Conservation (phyloP, 2,888 invertebrate species). For the Athalia cordata region DNA sequence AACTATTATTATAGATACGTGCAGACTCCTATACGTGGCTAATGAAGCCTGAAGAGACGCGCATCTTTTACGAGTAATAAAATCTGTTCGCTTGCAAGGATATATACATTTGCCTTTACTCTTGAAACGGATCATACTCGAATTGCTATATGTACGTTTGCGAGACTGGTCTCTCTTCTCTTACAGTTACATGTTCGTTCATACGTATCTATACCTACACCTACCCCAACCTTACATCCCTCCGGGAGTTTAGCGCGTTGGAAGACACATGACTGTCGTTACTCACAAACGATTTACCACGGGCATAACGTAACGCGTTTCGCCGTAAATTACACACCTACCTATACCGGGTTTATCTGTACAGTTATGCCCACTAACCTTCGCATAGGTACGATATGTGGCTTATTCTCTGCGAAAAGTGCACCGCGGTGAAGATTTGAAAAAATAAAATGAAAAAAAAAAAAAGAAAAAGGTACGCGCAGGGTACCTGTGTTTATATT, state of each 20-base stretch:
- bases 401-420: too few relatives aligned
- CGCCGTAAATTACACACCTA: not conserved
- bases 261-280: slow-evolving; percentile 34
- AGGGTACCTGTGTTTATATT: too few relatives aligned
- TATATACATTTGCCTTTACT: not conserved
- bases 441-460: too few relatives aligned
- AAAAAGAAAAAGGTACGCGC: too few relatives aligned
- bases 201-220: not conserved
- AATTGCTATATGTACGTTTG: too few relatives aligned
- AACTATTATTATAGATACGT: too few relatives aligned
- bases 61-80: slow-evolving; percentile 33
- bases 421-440: too few relatives aligned
- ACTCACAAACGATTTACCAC: slow-evolving; percentile 39
- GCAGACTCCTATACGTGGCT: not conserved
- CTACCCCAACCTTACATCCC: not conserved
- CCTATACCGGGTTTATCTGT: not conserved
- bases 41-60: slow-evolving; percentile 8
- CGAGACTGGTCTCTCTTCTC: not conserved
- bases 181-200: not conserved
- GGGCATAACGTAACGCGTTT: not conserved
- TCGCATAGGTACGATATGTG: too few relatives aligned
- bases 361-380: not conserved
- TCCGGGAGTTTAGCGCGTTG: not conserved
- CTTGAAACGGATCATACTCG: too few relatives aligned
- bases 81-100: not conserved